Conservation (phyloP, 2,113 vertebrate species). For the Mormyrus iriodes region DNA sequence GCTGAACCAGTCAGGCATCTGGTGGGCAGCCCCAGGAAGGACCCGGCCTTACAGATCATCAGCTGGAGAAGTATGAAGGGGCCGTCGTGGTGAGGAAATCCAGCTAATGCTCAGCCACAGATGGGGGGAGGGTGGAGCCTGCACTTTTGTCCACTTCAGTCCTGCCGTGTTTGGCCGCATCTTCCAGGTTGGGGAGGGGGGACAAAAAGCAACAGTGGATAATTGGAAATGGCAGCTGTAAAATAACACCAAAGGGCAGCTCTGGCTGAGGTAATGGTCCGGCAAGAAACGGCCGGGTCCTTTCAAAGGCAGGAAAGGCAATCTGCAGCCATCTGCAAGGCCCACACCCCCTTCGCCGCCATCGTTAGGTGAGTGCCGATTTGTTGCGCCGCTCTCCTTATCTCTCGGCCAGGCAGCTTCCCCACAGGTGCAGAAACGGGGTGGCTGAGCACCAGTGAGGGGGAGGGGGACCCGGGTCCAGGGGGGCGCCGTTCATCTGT, state of each 20-base stretch:
- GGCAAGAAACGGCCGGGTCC: neutral
- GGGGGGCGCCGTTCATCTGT: neutral
- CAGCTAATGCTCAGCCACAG: neutral
- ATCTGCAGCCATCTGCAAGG: neutral
- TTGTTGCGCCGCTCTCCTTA: neutral
- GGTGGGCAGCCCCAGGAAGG: neutral
- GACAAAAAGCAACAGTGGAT: neutral
- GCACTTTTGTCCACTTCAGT: neutral
- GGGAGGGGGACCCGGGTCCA: neutral
- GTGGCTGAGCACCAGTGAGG: neutral
- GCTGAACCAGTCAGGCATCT: neutral
- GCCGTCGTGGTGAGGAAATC: neutral
- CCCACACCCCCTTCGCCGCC: neutral
- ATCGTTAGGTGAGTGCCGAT: neutral
- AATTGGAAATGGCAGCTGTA: conserved; percentile 17
- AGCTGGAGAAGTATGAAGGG: neutral
- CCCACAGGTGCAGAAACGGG: neutral
- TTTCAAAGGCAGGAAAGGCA: neutral
- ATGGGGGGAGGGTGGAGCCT: neutral
- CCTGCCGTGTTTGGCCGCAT: neutral
- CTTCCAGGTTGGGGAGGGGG: neutral
- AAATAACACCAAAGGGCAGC: neutral
- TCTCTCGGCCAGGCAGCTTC: neutral
- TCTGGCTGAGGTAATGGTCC: neutral
- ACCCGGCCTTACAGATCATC: neutral